phyloP scores from a whole-genome alignment of 2,797 vertebrate species.

The Protosalanx chinensis region DNA sequence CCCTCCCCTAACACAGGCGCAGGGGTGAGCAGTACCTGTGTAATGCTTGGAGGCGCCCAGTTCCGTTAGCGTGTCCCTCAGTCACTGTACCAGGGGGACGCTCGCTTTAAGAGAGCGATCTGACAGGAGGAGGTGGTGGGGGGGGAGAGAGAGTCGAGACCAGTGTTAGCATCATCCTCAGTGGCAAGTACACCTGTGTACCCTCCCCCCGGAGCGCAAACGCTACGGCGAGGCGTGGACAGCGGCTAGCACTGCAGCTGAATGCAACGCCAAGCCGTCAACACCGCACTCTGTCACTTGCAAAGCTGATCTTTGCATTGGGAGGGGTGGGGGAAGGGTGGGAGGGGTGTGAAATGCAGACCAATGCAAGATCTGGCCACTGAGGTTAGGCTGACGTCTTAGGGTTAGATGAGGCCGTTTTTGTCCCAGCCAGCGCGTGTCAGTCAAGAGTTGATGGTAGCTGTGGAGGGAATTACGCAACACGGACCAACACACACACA shows the following conservation, averaged over 20 bases:
- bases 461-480: neutral
- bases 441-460: neutral
- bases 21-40: slow-evolving; percentile 79
- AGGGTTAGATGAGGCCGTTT: neutral
- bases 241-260: too few relatives aligned
- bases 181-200: neutral
- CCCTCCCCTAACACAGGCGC: slow-evolving; percentile 23
- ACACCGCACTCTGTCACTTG: too few relatives aligned
- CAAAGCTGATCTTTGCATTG: neutral
- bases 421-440: neutral
- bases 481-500: neutral
- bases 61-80: slow-evolving; percentile 88
- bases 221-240: neutral
- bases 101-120: slow-evolving; percentile 90
- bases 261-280: too few relatives aligned
- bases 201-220: neutral
- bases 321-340: too few relatives aligned
- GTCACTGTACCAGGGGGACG: slow-evolving; percentile 88
- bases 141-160: slow-evolving; percentile 45
- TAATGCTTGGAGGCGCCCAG: slow-evolving; percentile 84
- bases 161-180: slow-evolving; percentile 36
- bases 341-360: too few relatives aligned
- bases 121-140: slow-evolving; percentile 77
- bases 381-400: neutral
- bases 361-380: too few relatives aligned